phyloP scores from a whole-genome alignment of 1,140 invertebrate genomes.

The Pemphigus obesinymphae region DNA sequence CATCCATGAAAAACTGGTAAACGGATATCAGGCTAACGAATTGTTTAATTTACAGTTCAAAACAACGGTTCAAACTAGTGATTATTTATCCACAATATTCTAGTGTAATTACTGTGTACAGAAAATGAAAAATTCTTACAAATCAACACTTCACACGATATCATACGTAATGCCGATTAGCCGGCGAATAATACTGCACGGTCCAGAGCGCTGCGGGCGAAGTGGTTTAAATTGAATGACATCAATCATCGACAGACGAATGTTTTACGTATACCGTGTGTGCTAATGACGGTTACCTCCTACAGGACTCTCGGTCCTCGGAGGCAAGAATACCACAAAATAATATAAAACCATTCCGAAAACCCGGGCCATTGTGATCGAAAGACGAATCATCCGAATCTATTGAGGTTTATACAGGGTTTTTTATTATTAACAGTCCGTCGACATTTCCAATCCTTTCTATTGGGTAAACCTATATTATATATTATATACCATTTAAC shows the following conservation, averaged over 20 bases:
- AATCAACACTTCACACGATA: background rate
- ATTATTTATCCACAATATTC: background rate
- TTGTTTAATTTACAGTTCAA: background rate
- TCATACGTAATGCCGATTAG: background rate
- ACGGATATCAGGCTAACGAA: no score
- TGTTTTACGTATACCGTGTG: background rate
- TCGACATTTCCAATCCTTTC: background rate
- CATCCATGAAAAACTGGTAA: no score
- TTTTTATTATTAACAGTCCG: background rate
- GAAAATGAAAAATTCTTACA: background rate
- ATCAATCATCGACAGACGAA: conserved; percentile 21
- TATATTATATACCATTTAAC: no score
- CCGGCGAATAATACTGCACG: background rate
- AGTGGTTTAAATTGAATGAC: background rate
- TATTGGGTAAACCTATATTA: background rate
- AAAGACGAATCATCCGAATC: conserved; percentile 2
- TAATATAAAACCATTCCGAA: background rate
- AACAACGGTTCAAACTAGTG: background rate
- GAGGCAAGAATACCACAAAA: background rate
- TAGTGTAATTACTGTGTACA: background rate
- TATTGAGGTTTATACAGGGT: background rate
- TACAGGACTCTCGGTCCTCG: background rate
- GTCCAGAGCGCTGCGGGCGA: background rate
- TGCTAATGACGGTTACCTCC: conserved; percentile 1
- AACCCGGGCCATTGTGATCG: background rate